Evolutionary conservation across 2,888 invertebrate genomes (phyloP).

Genomic region (Volucella bombylans): DNA sequence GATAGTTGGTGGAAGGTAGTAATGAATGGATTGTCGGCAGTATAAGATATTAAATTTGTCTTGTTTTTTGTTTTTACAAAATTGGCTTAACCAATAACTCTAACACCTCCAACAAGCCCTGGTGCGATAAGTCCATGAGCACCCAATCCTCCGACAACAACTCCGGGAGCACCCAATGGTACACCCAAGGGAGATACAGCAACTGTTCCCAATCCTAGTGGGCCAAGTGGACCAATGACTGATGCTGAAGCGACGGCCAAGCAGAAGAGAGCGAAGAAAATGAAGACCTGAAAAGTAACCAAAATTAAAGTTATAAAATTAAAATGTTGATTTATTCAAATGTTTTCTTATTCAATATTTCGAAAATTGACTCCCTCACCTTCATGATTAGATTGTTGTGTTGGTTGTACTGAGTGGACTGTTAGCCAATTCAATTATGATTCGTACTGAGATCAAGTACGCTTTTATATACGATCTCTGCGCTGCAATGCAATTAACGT

Average conservation of each 20-base stretch:
- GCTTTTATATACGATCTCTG: constrained; percentile 35
- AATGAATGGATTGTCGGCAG: constrained; percentile 17
- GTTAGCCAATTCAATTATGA: constrained; percentile 65
- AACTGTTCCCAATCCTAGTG: constrained; percentile 61
- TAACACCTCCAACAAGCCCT: constrained; percentile 60
- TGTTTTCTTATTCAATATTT: neutral
- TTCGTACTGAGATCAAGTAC: constrained; percentile 30
- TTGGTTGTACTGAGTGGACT: constrained; percentile 60
- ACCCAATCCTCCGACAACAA: constrained; percentile 65
- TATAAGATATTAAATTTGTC: neutral
- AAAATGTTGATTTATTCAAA: neutral
- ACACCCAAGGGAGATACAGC: constrained; percentile 55
- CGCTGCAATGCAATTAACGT: constrained; percentile 31
- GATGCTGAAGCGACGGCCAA: constrained; percentile 69
- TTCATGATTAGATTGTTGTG: constrained; percentile 56
- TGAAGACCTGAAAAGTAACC: constrained; percentile 56
- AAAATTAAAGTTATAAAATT: too few relatives aligned
- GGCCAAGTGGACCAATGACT: constrained; percentile 63
- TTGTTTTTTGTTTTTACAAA: neutral
- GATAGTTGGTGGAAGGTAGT: constrained; percentile 12
- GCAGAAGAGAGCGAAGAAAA: constrained; percentile 73
- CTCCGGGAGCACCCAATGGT: constrained; percentile 56
- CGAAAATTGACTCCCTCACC: constrained; percentile 11
- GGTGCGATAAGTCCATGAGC: constrained; percentile 59
- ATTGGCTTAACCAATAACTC: constrained; percentile 54